A percentile compares a stretch with the other conserved stretches of the same genome.
phyloP scores from a whole-genome alignment of 92 coral and sea anemone genomes.

The Actinernus sp. region DNA sequence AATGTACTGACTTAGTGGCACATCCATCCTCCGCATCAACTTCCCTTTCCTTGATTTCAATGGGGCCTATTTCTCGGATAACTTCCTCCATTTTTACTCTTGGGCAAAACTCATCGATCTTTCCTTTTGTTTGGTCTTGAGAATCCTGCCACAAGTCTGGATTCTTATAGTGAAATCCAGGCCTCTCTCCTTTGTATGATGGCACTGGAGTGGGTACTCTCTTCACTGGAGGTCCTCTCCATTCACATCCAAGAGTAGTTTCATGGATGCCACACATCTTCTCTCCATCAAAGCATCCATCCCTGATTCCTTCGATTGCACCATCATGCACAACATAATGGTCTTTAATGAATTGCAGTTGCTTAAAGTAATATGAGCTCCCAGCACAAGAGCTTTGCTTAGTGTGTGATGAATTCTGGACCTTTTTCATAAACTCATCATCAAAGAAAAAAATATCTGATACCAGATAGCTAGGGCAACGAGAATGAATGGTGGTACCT shows the following conservation, averaged over 20 bases:
- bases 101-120: conserved; percentile 47
- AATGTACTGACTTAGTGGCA: conserved; percentile 18
- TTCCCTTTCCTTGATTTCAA: conserved; percentile 26
- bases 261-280: conserved; percentile 52
- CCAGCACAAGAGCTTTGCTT: conserved; percentile 33
- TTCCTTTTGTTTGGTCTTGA: conserved; percentile 20
- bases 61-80: conserved; percentile 14
- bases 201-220: conserved; percentile 61
- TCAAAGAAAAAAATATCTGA: conserved; percentile 31
- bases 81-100: conserved; percentile 15
- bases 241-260: conserved; percentile 39
- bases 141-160: conserved; percentile 34
- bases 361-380: conserved; percentile 16
- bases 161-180: conserved; percentile 49
- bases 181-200: conserved; percentile 22
- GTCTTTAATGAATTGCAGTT: conserved; percentile 25
- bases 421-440: conserved; percentile 19
- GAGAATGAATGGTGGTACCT: conserved; percentile 43
- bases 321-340: conserved; percentile 32
- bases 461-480: conserved; percentile 1
- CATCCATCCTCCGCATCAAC: conserved; percentile 22
- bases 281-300: conserved; percentile 47
- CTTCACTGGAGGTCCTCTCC: conserved; percentile 49
- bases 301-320: conserved; percentile 39
- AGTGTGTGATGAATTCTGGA: conserved; percentile 12